Base-by-base conservation (phyloP, 2,888 invertebrate genomes). In the Coecobrya sp. region DNA sequence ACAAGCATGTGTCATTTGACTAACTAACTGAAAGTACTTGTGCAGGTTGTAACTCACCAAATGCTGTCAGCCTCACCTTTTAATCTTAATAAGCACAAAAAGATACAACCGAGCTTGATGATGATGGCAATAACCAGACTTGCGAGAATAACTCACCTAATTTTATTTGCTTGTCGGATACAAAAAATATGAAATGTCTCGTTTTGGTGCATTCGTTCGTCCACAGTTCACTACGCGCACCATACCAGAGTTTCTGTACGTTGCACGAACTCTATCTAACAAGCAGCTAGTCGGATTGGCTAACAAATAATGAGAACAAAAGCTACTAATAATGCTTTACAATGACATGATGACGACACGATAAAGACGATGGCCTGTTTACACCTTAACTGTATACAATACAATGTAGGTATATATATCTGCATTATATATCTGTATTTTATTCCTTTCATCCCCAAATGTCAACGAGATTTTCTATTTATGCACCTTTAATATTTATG, bases 281-380 rank as follows among this genome's bases (percentile, higher is more conserved):
- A 16, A 65, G 70, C 70, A 65, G 70, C 70, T 11, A 70, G 30
- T 1, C 27, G 8, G 30, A 36, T 70, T 70, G 36, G 36, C 70
- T 70, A 70, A 36, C 16, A 70, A 36, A 82, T 73, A 0, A 27
- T n/a, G 62, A 70, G 65, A 70, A 85, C 84, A 85, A 85, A 85
- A 76, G 90, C 85, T 73, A 16, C 73, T 90, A 85, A 90, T 90
- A 90, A 90, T 62, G 84, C 76, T 65, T 90, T 79, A 91, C 70
- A 65, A 81, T 86, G 59, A 86, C 81, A 89, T 86, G 86, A 92
- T 89, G 92, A 86, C 86, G 88, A 88, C 89, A 86, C 59, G 89
- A 92, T 84, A 88, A 92, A 92, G 59, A 81, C 73, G 55, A 86
- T 68, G 85, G 86, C 89, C 92, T 92, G 86, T 92, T 92, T 92